Evolutionary conservation across 2,888 invertebrate species (phyloP).

Genomic region (Oeneis ivallda): DNA sequence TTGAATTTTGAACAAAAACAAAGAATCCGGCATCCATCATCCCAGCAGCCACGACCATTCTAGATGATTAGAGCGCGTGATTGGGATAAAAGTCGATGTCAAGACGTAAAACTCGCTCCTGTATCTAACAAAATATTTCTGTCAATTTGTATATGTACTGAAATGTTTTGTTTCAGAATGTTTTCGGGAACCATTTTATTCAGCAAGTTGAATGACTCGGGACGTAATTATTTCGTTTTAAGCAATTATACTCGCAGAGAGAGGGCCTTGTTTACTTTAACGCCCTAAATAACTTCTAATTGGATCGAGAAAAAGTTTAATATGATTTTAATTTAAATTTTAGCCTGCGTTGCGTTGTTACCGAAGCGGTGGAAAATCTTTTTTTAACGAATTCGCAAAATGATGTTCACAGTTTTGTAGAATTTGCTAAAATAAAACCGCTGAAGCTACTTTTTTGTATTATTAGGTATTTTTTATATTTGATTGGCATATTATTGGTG

Average conservation of each 20-base stretch:
- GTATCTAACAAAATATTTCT: too few relatives aligned
- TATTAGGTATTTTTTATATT: too few relatives aligned
- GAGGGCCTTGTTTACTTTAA: constrained; percentile 6
- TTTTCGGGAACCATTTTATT: neutral
- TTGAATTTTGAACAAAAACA: too few relatives aligned
- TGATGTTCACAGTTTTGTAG: neutral
- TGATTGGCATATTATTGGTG: too few relatives aligned
- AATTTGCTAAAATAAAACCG: neutral
- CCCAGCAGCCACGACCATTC: too few relatives aligned
- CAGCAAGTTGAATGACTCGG: neutral
- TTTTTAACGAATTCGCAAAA: neutral
- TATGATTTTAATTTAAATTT: constrained; percentile 17
- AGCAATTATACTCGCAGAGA: constrained; percentile 7
- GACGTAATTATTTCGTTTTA: constrained; percentile 8
- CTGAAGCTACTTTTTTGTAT: too few relatives aligned
- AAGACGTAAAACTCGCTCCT: too few relatives aligned
- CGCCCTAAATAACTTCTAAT: constrained; percentile 16
- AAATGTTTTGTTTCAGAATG: neutral
- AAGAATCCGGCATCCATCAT: too few relatives aligned
- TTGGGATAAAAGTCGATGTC: too few relatives aligned
- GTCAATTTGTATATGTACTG: neutral
- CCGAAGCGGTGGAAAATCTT: neutral
- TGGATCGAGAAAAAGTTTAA: constrained; percentile 18
- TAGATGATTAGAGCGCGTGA: too few relatives aligned
- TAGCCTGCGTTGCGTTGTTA: neutral